phyloP scores from a whole-genome alignment of 2,113 vertebrate species.

The Pelecanoides urinatrix region DNA sequence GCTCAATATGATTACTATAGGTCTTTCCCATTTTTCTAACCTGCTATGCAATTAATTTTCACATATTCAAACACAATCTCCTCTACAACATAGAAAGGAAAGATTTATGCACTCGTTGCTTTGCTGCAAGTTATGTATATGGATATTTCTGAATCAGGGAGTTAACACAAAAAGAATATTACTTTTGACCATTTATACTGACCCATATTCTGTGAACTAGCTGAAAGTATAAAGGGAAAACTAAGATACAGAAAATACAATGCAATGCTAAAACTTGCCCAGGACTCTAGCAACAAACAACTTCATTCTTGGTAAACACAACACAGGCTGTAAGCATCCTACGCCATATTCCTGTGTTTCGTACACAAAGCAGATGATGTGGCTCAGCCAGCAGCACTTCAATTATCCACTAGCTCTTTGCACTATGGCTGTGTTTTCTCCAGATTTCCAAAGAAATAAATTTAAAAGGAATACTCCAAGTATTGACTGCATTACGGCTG shows the following conservation, averaged over 20 bases:
- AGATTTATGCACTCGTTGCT: neutral
- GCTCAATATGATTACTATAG: conserved; percentile 20
- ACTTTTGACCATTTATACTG: neutral
- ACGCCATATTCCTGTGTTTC: neutral
- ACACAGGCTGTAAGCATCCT: neutral
- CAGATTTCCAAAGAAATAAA: neutral
- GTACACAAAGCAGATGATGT: neutral
- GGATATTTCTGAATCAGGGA: neutral
- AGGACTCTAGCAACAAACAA: neutral
- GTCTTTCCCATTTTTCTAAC: neutral
- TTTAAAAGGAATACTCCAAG: neutral
- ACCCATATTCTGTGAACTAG: neutral
- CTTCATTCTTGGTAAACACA: neutral
- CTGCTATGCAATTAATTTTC: conserved; percentile 44
- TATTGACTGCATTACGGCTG: neutral
- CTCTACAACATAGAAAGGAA: neutral
- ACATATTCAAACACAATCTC: neutral
- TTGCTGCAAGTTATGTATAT: neutral
- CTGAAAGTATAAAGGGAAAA: neutral
- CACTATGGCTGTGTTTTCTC: neutral
- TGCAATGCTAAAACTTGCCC: neutral
- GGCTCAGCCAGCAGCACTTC: neutral
- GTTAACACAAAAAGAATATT: neutral
- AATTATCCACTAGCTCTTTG: neutral
- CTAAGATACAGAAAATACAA: neutral